Percentiles rank a stretch among this genome's conserved stretches.
These are phyloP conservation scores for Trochalopteron elliotii DNA, from an alignment of 2,113 vertebrate species.

Conservation along the genomic window DNA sequence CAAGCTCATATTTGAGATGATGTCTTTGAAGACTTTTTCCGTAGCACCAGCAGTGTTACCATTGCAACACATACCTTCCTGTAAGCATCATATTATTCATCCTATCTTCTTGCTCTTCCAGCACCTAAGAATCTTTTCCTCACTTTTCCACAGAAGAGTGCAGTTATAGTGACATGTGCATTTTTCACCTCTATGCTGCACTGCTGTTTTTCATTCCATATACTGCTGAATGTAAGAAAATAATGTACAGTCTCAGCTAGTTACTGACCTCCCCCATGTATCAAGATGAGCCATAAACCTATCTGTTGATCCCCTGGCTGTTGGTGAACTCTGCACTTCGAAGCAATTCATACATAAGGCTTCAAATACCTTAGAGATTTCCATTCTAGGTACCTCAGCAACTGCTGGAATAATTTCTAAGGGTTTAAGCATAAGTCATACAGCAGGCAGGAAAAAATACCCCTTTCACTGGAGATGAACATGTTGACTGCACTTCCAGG, in stretches of 20 bases:
- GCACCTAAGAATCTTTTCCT: neutral
- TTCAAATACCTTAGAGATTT: neutral
- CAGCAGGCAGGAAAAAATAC: neutral
- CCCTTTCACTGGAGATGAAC: neutral
- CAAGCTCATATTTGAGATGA: neutral
- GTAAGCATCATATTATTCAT: neutral
- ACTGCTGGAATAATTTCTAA: neutral
- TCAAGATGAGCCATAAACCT: conserved; percentile 38
- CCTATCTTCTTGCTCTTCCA: neutral
- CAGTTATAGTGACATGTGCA: neutral
- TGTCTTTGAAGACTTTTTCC: neutral
- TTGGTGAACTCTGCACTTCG: neutral
- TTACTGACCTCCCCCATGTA: conserved; percentile 20
- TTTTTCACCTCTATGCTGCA: conserved; percentile 14
- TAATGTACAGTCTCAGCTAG: conserved; percentile 25
- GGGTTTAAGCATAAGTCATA: neutral
- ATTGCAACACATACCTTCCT: neutral
- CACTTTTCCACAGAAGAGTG: neutral
- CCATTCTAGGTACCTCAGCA: neutral
- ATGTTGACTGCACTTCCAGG: neutral
- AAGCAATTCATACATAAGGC: conserved; percentile 10
- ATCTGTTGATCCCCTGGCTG: conserved; percentile 23
- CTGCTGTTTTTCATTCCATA: conserved; percentile 12
- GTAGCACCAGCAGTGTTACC: neutral
- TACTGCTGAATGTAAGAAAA: conserved; percentile 50